Conservation (phyloP, 2,113 vertebrate species). For the Cheilinus undulatus region DNA sequence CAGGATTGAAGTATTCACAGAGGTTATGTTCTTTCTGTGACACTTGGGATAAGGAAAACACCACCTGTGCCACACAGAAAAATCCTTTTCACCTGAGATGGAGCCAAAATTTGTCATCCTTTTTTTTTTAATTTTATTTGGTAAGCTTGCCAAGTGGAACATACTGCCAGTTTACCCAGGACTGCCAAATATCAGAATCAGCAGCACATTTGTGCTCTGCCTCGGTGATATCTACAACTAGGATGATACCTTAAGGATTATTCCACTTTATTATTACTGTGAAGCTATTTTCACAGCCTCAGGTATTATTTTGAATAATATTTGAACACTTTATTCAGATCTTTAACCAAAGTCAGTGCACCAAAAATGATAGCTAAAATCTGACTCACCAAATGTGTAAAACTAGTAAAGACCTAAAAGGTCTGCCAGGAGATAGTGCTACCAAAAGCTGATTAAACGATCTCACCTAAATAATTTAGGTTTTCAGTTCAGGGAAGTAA, state of each 20-base stretch:
- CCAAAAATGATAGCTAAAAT: no score
- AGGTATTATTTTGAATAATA: not conserved
- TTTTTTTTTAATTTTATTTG: constrained; percentile 5
- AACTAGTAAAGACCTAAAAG: no score
- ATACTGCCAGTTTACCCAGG: constrained; percentile 32
- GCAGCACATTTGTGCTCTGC: constrained; percentile 3
- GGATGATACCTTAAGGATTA: not conserved
- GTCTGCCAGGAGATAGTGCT: no score
- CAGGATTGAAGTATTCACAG: constrained; percentile 38
- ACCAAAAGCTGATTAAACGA: no score
- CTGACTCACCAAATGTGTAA: no score
- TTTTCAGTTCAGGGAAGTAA: no score
- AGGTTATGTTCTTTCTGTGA: constrained; percentile 32
- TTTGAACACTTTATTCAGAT: no score
- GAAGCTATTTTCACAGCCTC: not conserved
- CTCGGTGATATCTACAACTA: constrained; percentile 12
- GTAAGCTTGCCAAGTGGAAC: constrained; percentile 29
- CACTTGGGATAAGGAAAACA: constrained; percentile 15
- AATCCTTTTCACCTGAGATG: constrained; percentile 21
- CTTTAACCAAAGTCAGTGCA: no score
- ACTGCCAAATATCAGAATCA: constrained; percentile 40
- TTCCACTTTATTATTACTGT: not conserved
- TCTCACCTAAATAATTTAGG: no score
- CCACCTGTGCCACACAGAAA: constrained; percentile 19
- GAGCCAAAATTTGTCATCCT: constrained; percentile 42